These are phyloP conservation scores for Sipha maydis DNA, from an alignment of 2,888 invertebrate species.

Conservation along the genomic window DNA sequence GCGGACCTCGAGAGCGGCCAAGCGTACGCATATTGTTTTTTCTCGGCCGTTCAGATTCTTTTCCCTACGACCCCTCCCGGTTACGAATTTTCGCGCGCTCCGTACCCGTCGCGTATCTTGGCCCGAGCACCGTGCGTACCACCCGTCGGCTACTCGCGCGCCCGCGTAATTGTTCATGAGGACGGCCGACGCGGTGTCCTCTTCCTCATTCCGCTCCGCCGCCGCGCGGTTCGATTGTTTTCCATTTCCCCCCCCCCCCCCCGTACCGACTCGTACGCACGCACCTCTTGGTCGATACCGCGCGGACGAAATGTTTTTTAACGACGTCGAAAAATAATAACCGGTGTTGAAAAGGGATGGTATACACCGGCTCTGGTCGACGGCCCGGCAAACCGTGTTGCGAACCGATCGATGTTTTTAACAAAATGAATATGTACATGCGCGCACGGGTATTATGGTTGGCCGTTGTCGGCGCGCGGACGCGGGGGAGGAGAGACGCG, in stretches of 20 bases:
- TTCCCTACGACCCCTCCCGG: background rate
- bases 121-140: background rate
- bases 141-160: too few relatives aligned
- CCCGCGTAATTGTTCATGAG: too few relatives aligned
- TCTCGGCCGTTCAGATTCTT: too few relatives aligned
- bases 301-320: background rate
- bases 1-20: too few relatives aligned
- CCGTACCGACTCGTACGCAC: background rate
- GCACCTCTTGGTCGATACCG: too few relatives aligned
- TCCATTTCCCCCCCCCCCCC: too few relatives aligned
- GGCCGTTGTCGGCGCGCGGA: background rate
- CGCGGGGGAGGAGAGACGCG: background rate
- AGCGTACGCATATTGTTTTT: too few relatives aligned
- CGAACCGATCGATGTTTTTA: background rate
- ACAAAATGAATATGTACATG: background rate
- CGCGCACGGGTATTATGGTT: background rate
- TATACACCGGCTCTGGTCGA: background rate
- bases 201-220: too few relatives aligned
- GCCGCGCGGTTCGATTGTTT: constrained; percentile 22
- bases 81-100: background rate
- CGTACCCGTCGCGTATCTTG: too few relatives aligned
- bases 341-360: background rate
- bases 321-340: background rate
- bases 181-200: too few relatives aligned
- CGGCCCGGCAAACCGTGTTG: background rate